Base-by-base conservation (phyloP, 2,113 vertebrate species). In the Vulpes vulpes region DNA sequence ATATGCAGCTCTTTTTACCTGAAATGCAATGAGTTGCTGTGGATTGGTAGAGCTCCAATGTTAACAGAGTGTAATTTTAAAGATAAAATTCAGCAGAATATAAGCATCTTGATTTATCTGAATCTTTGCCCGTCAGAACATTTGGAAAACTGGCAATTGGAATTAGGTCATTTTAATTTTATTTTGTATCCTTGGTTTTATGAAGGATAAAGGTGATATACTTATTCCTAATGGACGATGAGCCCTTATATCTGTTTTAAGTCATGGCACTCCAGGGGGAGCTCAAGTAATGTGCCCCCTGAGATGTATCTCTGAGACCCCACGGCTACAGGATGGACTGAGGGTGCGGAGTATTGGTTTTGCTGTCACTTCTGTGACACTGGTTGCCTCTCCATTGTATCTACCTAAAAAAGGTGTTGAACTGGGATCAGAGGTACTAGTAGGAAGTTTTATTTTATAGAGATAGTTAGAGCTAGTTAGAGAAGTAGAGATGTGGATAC, bases 211-310 rank as follows among this genome's bases (percentile, higher is more conserved):
- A 89, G 71, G 35, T 49, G 67, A 43, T 3, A 8, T 12, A 5
- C 49, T 76, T 43, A 20, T 59, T 87, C 49, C 25, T 27, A 20
- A 0, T 12, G 4, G 53, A 86, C 32, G 25, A 43, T 79, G 55
- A 62, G 71, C 38, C 53, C 35, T 51, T 20, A 3, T 0, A 0
- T 11, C 80, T n/a, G 5, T 76, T 32, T 20, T 65, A 19, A 81
- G 8, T 27, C 11, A 12, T 0, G 11, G 35, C 8, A 0, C 11
- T 10, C 15, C 6, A 22, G 32, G 35, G 64, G 51, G 32, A 3
- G 4, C 71, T 92, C 22, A 5, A 14, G 27, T 0, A 51, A 51
- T 5, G n/a, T 35, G 17, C 1, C 17, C 53, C 19, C 8, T 22
- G 25, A 1, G 32, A 17, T 5, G 30, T 55, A 8, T 14, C n/a